Conservation (phyloP, 2,888 invertebrate species). For the Xestia rhomboidea region DNA sequence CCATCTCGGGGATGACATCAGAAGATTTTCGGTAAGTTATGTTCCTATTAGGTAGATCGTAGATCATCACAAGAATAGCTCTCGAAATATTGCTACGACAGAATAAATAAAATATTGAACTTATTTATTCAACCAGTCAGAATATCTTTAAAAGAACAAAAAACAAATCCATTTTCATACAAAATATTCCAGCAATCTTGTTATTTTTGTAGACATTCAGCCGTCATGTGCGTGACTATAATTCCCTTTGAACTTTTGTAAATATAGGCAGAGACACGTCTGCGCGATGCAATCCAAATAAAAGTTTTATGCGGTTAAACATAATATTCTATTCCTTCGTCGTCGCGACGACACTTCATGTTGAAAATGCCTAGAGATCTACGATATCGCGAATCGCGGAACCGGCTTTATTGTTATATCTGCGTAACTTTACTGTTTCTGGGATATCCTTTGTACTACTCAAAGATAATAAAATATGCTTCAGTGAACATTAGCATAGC, state of each 20-base stretch:
- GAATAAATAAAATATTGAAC: slow-evolving; percentile 47
- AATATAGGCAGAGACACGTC: slow-evolving; percentile 31
- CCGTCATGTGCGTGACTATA: slow-evolving; percentile 58
- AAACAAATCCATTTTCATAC: slow-evolving; percentile 44
- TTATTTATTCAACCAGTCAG: slow-evolving; percentile 52
- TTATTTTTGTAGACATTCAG: slow-evolving; percentile 47
- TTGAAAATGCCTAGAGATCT: slow-evolving; percentile 65
- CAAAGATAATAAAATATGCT: slow-evolving; percentile 63
- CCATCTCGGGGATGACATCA: slow-evolving; percentile 98
- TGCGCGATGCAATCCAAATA: slow-evolving; percentile 42
- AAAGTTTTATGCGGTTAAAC: slow-evolving; percentile 33
- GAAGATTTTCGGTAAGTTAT: slow-evolving; percentile 94
- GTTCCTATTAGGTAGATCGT: background rate
- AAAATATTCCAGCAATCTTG: slow-evolving; percentile 41
- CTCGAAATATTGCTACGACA: slow-evolving; percentile 7
- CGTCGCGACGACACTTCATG: slow-evolving; percentile 66
- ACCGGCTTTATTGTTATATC: slow-evolving; percentile 69
- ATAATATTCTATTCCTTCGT: slow-evolving; percentile 68
- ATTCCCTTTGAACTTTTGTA: slow-evolving; percentile 58
- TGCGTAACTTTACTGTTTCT: slow-evolving; percentile 61
- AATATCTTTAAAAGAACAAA: slow-evolving; percentile 45
- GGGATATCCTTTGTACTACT: slow-evolving; percentile 61
- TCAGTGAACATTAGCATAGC: slow-evolving; percentile 55
- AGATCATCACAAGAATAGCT: background rate
- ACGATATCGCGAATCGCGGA: slow-evolving; percentile 68